Conservation (phyloP, 2,113 vertebrate genomes). For the Pleuronectes platessa region DNA sequence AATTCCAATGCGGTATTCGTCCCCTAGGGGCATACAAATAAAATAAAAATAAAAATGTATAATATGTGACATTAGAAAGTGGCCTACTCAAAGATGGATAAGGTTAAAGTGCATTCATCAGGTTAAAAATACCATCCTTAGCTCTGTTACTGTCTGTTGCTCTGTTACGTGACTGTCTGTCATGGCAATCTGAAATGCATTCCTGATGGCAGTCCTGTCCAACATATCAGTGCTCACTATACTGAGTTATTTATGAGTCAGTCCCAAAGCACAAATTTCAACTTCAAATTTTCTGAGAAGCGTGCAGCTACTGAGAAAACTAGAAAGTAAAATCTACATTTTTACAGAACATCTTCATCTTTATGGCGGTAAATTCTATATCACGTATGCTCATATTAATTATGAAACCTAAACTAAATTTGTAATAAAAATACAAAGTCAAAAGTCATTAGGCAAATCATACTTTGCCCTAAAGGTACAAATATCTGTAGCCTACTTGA, state of each 20-base stretch:
- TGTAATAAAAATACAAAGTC: neutral
- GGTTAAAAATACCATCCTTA: too few relatives aligned
- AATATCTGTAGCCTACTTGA: neutral
- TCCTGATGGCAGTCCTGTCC: too few relatives aligned
- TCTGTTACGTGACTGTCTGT: too few relatives aligned
- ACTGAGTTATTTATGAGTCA: neutral
- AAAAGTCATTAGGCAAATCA: neutral
- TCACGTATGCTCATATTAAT: neutral
- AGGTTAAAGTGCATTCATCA: too few relatives aligned
- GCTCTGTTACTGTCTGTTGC: too few relatives aligned
- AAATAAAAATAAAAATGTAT: too few relatives aligned
- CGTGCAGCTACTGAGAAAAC: neutral
- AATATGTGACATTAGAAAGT: too few relatives aligned
- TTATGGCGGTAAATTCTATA: neutral
- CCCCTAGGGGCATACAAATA: too few relatives aligned
- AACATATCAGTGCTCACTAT: neutral
- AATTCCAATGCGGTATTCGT: too few relatives aligned
- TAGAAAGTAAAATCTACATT: neutral
- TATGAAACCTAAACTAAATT: neutral
- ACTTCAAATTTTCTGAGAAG: neutral
- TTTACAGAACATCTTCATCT: neutral
- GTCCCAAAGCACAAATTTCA: neutral
- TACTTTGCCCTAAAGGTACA: neutral
- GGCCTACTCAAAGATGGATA: too few relatives aligned
- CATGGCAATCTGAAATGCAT: too few relatives aligned